A percentile compares a stretch with the other conserved stretches of the same genome.
Conservation (phyloP, 2,113 vertebrate species). For the Corvus hawaiiensis region DNA sequence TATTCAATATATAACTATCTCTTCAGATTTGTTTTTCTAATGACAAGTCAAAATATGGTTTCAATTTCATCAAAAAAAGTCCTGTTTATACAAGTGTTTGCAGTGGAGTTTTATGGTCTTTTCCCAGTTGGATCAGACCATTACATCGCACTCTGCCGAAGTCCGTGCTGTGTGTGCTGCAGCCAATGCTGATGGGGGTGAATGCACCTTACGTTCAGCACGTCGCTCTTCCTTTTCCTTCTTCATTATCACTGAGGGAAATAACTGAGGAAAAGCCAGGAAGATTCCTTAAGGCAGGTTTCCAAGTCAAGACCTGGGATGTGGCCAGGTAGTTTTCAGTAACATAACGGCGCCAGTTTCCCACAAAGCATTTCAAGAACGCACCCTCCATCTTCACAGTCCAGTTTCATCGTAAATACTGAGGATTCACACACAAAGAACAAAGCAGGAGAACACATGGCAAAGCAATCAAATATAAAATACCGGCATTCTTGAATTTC, state of each 20-base stretch:
- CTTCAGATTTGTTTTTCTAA: slow-evolving; percentile 48
- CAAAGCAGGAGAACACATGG: slow-evolving; percentile 39
- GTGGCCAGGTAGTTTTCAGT: slow-evolving; percentile 39
- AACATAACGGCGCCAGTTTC: neutral
- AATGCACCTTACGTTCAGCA: neutral
- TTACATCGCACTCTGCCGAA: neutral
- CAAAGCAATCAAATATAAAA: slow-evolving; percentile 34
- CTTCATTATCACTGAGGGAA: neutral
- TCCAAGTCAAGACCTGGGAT: slow-evolving; percentile 40
- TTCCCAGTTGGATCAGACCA: neutral
- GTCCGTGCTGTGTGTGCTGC: neutral
- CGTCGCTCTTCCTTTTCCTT: neutral
- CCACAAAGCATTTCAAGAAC: slow-evolving; percentile 34
- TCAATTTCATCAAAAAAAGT: slow-evolving; percentile 34
- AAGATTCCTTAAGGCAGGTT: neutral
- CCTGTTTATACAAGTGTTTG: slow-evolving; percentile 54
- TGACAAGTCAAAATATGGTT: slow-evolving; percentile 47
- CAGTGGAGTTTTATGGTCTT: slow-evolving; percentile 18
- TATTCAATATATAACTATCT: slow-evolving; percentile 3
- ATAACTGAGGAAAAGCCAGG: neutral
- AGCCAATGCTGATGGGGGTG: neutral
- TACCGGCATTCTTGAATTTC: slow-evolving; percentile 10
- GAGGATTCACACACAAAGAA: neutral
- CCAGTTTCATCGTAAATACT: neutral
- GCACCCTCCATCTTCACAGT: neutral